Percentiles rank a stretch among this genome's conserved stretches.
Conservation (phyloP, 2,113 vertebrate species). For the Pluvianellus socialis region DNA sequence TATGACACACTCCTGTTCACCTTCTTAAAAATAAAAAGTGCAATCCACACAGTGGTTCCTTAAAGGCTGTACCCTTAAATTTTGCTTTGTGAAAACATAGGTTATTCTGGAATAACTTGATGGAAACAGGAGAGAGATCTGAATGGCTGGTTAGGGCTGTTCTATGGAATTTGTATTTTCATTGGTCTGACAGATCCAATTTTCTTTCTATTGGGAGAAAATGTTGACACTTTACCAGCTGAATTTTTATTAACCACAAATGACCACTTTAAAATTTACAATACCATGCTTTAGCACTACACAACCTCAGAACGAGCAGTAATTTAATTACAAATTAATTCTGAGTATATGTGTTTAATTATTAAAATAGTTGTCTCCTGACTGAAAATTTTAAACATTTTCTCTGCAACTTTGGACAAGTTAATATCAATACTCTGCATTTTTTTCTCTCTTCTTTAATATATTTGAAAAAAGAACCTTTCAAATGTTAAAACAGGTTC, state of each 20-base stretch:
- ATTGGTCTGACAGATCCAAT: background rate
- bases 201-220: background rate
- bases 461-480: background rate
- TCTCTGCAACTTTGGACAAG: background rate
- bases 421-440: background rate
- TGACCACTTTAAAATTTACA: background rate
- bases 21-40: background rate
- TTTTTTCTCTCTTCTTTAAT: background rate
- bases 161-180: background rate
- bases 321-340: background rate
- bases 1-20: background rate
- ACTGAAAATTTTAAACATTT: background rate
- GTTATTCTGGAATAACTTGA: background rate
- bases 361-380: background rate
- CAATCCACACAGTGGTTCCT: background rate
- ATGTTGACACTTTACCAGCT: background rate
- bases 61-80: background rate
- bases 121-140: background rate
- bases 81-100: background rate
- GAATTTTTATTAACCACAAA: background rate
- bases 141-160: background rate
- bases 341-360: background rate
- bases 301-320: background rate
- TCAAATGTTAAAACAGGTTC: background rate
- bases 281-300: background rate